Percentiles rank a stretch among this genome's conserved stretches.
Evolutionary conservation across 2,888 invertebrate species (phyloP).

Genomic region (Hyposoter didymator): DNA sequence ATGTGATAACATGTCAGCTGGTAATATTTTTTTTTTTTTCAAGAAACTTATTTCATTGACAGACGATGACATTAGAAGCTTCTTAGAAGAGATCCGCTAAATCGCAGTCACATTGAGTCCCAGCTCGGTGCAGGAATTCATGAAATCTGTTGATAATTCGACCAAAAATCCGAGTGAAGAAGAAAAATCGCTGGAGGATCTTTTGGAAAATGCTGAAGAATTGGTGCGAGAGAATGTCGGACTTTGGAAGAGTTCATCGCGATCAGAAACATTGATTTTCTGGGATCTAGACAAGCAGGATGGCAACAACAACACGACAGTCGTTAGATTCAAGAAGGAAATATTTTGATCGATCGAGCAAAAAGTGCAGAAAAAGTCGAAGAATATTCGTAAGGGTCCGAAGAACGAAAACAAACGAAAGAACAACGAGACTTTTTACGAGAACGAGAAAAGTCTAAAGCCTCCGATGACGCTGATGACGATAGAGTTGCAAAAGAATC

Average conservation of each 20-base stretch:
- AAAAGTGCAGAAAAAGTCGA: constrained; percentile 79
- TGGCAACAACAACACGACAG: constrained; percentile 66
- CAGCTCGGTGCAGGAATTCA: constrained; percentile 74
- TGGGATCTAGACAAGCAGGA: constrained; percentile 71
- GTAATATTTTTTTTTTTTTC: too few relatives aligned
- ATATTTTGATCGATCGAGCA: constrained; percentile 81
- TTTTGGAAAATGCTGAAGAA: constrained; percentile 81
- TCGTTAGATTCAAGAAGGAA: constrained; percentile 78
- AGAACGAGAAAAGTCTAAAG: constrained; percentile 73
- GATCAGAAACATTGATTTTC: constrained; percentile 77
- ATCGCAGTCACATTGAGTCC: constrained; percentile 80
- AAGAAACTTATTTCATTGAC: too few relatives aligned
- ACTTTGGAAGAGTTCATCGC: constrained; percentile 77
- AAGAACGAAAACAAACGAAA: constrained; percentile 74
- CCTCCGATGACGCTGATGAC: constrained; percentile 69
- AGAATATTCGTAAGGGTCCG: constrained; percentile 77
- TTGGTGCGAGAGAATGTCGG: constrained; percentile 79
- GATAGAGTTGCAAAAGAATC: constrained; percentile 77
- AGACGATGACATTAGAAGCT: constrained; percentile 82
- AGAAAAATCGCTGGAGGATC: constrained; percentile 81
- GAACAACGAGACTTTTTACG: constrained; percentile 74
- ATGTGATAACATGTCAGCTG: too few relatives aligned
- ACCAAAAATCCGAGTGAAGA: constrained; percentile 77
- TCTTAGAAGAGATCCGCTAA: constrained; percentile 82
- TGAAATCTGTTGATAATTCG: constrained; percentile 74